Conservation (phyloP, 37 sponge, comb jelly and placozoan species). For the Aplysina aerophoba region DNA sequence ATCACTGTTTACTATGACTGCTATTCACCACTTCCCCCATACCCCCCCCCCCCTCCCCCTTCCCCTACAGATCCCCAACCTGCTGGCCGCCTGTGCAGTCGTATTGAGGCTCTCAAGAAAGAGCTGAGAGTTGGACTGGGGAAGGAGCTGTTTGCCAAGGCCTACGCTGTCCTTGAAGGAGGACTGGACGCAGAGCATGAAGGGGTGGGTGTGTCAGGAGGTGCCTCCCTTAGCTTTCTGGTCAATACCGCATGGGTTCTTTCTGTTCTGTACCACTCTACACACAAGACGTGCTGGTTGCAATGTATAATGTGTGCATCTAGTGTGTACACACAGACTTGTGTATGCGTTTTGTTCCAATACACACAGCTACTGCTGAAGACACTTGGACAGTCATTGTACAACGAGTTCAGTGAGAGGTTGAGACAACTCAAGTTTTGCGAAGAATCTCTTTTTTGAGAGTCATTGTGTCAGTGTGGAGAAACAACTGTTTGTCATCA, state of each 20-base stretch:
- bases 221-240: no score
- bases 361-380: neutral
- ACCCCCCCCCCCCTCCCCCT: no score
- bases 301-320: neutral
- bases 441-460: neutral
- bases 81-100: neutral
- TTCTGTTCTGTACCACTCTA: no score
- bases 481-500: no score
- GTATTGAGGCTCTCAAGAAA: constrained; percentile 7
- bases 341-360: neutral
- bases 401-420: constrained; percentile 8
- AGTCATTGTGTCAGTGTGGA: no score
- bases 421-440: constrained; percentile 27
- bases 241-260: no score
- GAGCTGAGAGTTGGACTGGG: constrained; percentile 22
- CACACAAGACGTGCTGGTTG: no score
- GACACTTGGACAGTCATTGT: neutral
- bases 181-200: constrained; percentile 16
- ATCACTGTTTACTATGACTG: no score
- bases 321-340: neutral
- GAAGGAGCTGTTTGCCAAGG: constrained; percentile 19
- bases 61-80: neutral
- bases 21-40: no score
- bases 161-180: constrained; percentile 9
- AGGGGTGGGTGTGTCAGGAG: neutral